phyloP scores from a whole-genome alignment of 2,113 vertebrate species.

The Macroglossus sobrinus region DNA sequence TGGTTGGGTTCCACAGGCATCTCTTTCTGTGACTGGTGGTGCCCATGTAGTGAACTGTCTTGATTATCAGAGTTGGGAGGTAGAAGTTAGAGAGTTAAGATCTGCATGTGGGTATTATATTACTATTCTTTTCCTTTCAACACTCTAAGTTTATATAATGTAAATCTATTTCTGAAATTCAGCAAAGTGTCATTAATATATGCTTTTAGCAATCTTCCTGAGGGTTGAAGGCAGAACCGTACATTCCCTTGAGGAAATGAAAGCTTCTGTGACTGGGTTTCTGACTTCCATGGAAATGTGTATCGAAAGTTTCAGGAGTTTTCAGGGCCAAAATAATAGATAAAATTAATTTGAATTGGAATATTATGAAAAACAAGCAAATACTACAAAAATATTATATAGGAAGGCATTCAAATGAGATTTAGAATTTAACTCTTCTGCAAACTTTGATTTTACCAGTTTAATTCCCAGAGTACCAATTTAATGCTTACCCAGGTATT shows the following conservation, averaged over 20 bases:
- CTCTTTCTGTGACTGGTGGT: not conserved
- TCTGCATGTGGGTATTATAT: not conserved
- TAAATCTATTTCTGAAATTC: conserved; percentile 51
- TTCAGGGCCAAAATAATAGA: not conserved
- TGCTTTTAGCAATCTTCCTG: conserved; percentile 26
- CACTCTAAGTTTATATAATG: not conserved
- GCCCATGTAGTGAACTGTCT: not conserved
- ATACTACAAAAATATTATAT: not conserved
- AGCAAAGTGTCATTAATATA: conserved; percentile 32
- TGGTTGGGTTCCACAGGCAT: not conserved
- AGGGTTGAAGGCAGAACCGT: conserved; percentile 3
- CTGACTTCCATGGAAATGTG: not conserved
- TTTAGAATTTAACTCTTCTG: conserved; percentile 29
- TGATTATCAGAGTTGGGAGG: not conserved
- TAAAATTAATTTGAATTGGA: not conserved
- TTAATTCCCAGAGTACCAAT: not conserved
- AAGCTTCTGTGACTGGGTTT: not conserved
- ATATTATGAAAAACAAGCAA: not conserved
- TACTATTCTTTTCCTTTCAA: not conserved
- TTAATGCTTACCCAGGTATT: conserved; percentile 13
- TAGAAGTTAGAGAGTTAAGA: conserved; percentile 6
- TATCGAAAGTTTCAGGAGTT: conserved; percentile 7
- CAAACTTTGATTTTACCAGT: conserved; percentile 17
- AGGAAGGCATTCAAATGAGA: not conserved
- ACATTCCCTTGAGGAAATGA: conserved; percentile 13